Evolutionary conservation across 1,140 invertebrate species (phyloP), one percentile per base, ranked within the genome.

Genomic region (Aphelinus certus): DNA sequence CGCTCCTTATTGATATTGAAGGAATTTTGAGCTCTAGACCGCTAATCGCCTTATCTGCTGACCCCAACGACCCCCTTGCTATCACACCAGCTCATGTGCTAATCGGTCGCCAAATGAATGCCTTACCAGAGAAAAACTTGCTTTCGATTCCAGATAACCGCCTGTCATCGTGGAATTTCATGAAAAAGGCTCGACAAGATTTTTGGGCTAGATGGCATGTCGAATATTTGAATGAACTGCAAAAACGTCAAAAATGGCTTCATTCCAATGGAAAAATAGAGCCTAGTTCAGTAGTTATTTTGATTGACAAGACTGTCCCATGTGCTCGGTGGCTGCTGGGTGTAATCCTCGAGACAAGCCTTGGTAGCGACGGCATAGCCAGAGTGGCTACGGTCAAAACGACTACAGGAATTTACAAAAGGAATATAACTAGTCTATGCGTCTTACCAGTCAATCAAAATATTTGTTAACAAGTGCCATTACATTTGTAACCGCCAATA

Each of bases 11-110:
- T 5, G 78, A 85, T 64, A 80, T 81, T 7, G 81, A 83, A 73
- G 73, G 73, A 6, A 75, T 80, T 6, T 66, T 86, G 7, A 86
- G 86, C 76, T 80, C 77, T 7, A 71, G 78, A n/a, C 81, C 81
- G 1, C 49, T 85, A 1, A 78, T 55, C 6, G 75, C 79, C 6
- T 74, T 83, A 9, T 80, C 79, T 58, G 45, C 65, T 2, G 81
- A 84, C 72, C 81, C 81, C 0, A 79, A 83, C 9, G 82, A 85
- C 77, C 66, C 80, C 6, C 71, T 77, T 7, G 75, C 78, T 7
- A 67, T 84, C 53, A 84, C 83, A 7, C 81, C 82, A 1, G 71
- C 53, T 10, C 74, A 76, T 71, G 57, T 49, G 55, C 66, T 45
- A 61, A 67, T 66, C 47, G 67, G 66, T 62, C 68, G 73, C 46